Base-by-base conservation (phyloP, 2,797 vertebrate species). In the Avahi laniger region DNA sequence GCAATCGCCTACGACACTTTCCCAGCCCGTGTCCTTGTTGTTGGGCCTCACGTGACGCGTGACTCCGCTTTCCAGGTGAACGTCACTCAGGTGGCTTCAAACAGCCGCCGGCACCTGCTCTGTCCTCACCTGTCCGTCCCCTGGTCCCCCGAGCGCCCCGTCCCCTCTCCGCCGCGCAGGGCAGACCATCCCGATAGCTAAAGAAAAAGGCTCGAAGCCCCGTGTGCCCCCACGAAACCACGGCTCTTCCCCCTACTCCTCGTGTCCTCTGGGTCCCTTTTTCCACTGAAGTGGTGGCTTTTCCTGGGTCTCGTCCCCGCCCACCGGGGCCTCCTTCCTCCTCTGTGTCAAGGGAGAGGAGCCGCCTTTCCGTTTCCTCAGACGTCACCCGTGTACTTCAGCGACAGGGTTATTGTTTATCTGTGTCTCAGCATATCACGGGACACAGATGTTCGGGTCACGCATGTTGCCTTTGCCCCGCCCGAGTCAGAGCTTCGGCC, bases 181-280 rank as follows among this genome's bases (percentile, higher is more conserved):
- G 63, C 20, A 81, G 12, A 22, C 3, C 41, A 78, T 46, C 46
- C 30, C 41, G 67, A 82, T 82, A 81, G 65, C 94, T 73, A 90
- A 91, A 65, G 81, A 57, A 81, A 95, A 91, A 67, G 89, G 24
- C 26, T 90, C 26, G 12, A 95, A 33, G 46, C 85, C 35, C 78
- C 57, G 59, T 24, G 1, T 38, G 41, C 70, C 18, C 4, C 30
- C 7, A 78, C 17, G 63, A 82, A 93, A 89, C 5, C 46, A 87
- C 65, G 78, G 28, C 43, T n/a, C 79, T 73, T 97, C 94, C 78
- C 94, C 43, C 54, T 70, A 15, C 20, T 84, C 81, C 63, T 11
- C 5, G 73, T 85, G 84, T 63, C 76, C 67, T 94, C 46, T 93
- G 52, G 50, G 43, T 87, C 90, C 26, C 61, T 54, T 87, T 97